Base-by-base conservation (phyloP, 2,888 invertebrate genomes). In the Gnatocerus cornutus region DNA sequence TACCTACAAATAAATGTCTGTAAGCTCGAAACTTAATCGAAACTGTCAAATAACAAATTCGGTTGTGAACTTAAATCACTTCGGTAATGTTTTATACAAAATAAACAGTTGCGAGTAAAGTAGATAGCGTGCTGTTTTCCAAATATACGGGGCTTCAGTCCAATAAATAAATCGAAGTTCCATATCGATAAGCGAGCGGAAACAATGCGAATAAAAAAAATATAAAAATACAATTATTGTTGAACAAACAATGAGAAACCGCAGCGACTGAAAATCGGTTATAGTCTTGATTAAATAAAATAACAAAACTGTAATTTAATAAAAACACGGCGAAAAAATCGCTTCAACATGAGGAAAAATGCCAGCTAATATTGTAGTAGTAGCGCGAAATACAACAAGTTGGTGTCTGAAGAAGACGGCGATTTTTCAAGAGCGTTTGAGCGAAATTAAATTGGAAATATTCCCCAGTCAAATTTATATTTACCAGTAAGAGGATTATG, bases 381-480 rank as follows among this genome's bases (percentile, higher is more conserved):
- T n/a, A n/a, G n/a, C n/a, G n/a, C n/a, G n/a, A n/a, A n/a, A n/a
- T n/a, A n/a, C n/a, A n/a, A n/a, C n/a, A n/a, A n/a, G n/a, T n/a
- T n/a, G n/a, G n/a, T n/a, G n/a, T n/a, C n/a, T n/a, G 30, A 30
- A 1, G 33, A 33, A 33, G 33, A 4, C 33, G 27, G 2, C 43
- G 30, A 59, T 59, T 59, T 59, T 59, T 59, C 59, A 59, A 30
- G 59, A 8, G 45, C 27, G 8, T 45, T 59, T 46, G 45, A 56
- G 45, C 45, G 30, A 59, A 59, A 59, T 59, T 59, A 59, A 59
- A 59, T 59, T 59, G 30, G 45, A 30, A 59, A 59, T 45, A 59
- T 46, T 27, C 30, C 30, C 45, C 9, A 12, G 29, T 14, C 33
- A 59, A 59, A 59, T 59, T 59, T 59, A 59, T 59, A 59, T 50